Percentiles rank a stretch among this genome's conserved stretches.
phyloP scores from a whole-genome alignment of 2,113 vertebrate species.

The Ageneiosus marmoratus region DNA sequence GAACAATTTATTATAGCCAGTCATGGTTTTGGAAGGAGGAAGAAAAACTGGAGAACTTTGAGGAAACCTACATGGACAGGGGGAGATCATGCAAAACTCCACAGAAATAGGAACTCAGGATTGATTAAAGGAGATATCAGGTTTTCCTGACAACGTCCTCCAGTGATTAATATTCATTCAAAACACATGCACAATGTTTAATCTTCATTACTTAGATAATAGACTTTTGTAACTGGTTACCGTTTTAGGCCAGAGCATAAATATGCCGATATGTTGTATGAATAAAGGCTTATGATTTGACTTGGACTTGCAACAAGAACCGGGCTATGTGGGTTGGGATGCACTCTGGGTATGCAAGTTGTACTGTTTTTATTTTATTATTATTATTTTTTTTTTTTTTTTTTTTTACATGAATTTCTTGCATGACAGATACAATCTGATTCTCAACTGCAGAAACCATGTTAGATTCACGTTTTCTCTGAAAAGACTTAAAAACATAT shows the following conservation, averaged over 20 bases:
- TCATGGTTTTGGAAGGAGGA: background rate
- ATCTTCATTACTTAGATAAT: background rate
- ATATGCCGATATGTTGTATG: background rate
- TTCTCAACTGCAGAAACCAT: background rate
- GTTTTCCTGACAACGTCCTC: too few relatives aligned
- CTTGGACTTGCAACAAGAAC: too few relatives aligned
- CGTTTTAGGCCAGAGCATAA: background rate
- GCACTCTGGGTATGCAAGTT: background rate
- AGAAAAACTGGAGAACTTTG: background rate
- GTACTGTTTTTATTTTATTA: too few relatives aligned
- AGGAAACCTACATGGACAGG: too few relatives aligned
- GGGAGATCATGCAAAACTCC: background rate
- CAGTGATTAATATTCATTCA: background rate
- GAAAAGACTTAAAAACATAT: background rate
- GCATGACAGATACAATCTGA: background rate
- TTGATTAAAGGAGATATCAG: too few relatives aligned
- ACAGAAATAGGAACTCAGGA: background rate
- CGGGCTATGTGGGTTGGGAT: background rate
- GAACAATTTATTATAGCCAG: background rate
- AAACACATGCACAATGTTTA: background rate
- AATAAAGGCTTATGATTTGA: too few relatives aligned
- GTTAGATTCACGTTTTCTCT: background rate
- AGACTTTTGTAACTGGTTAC: background rate
- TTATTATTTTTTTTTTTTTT: too few relatives aligned
- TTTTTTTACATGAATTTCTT: background rate